phyloP scores from a whole-genome alignment of 2,888 invertebrate genomes.

The Cephalotes varians region DNA sequence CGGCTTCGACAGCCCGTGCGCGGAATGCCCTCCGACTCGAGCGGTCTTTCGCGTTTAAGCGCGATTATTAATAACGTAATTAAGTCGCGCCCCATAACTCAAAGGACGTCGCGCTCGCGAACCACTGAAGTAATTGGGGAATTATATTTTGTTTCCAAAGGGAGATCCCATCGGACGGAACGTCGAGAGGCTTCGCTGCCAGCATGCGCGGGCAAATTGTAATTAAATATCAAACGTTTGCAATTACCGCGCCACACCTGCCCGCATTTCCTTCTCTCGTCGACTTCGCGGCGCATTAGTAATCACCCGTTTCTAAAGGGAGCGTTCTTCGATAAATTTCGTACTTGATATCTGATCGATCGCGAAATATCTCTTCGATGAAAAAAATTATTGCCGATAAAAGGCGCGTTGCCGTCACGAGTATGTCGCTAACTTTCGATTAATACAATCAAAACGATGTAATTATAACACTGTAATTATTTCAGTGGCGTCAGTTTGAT shows the following conservation, averaged over 20 bases:
- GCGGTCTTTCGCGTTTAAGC: slow-evolving; percentile 64
- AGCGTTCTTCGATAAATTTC: slow-evolving; percentile 37
- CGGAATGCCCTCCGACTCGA: not conserved
- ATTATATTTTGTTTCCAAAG: slow-evolving; percentile 81
- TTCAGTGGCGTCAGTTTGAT: not conserved
- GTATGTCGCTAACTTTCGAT: not conserved
- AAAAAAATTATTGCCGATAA: slow-evolving; percentile 6
- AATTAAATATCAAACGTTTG: slow-evolving; percentile 84
- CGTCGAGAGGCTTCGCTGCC: slow-evolving; percentile 66
- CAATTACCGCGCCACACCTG: slow-evolving; percentile 80
- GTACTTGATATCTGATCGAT: slow-evolving; percentile 25
- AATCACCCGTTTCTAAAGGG: slow-evolving; percentile 30
- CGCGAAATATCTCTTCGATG: slow-evolving; percentile 3
- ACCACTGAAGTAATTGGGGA: slow-evolving; percentile 79
- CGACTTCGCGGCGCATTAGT: slow-evolving; percentile 36
- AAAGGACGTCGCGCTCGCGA: slow-evolving; percentile 61
- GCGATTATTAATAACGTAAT: slow-evolving; percentile 79
- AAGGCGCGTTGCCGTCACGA: not conserved
- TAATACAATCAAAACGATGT: not conserved
- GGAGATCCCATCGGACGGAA: slow-evolving; percentile 74
- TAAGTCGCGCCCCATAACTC: slow-evolving; percentile 75
- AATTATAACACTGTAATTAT: not conserved
- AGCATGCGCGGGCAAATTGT: slow-evolving; percentile 74
- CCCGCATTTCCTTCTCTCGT: slow-evolving; percentile 59
- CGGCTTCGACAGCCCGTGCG: slow-evolving; percentile 15